Evolutionary conservation across 2,113 vertebrate species (phyloP).

Genomic region (Thunnus thynnus): DNA sequence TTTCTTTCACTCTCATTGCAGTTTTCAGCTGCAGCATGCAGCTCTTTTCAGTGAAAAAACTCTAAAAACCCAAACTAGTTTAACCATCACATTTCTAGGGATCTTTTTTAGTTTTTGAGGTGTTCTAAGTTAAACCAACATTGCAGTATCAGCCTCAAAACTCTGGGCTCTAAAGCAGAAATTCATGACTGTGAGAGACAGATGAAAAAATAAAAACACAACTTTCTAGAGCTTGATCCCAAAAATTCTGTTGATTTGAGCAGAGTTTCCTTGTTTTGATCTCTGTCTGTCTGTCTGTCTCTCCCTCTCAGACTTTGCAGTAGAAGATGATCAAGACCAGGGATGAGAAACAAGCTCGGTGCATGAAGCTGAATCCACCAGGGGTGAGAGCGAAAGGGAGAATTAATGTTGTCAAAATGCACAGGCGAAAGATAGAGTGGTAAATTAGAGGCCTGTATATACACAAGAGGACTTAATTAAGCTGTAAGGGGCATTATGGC

Average conservation of each 20-base stretch:
- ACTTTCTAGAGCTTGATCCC: not conserved
- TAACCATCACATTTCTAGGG: no score
- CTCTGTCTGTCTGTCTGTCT: constrained; percentile 5
- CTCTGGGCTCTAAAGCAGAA: not conserved
- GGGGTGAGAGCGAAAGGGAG: not conserved
- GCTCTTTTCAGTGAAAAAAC: no score
- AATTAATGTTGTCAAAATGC: constrained; percentile 52
- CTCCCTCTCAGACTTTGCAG: constrained; percentile 24
- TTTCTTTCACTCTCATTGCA: not conserved
- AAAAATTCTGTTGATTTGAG: not conserved
- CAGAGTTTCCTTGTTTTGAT: constrained; percentile 28
- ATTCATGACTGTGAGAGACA: not conserved
- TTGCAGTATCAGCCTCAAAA: not conserved
- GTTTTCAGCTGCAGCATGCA: no score
- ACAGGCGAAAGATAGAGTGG: constrained; percentile 33
- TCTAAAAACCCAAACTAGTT: no score
- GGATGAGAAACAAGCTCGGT: constrained; percentile 32
- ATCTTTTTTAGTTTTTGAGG: no score
- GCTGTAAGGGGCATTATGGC: constrained; percentile 57
- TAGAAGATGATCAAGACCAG: constrained; percentile 24
- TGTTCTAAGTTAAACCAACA: not conserved
- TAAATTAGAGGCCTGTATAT: constrained; percentile 42
- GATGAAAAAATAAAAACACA: not conserved
- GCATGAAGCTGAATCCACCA: constrained; percentile 17
- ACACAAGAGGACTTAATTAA: constrained; percentile 65